Evolutionary conservation across 2,113 vertebrate genomes (phyloP), one percentile per base, ranked within the genome.

Genomic region (Mirounga angustirostris): DNA sequence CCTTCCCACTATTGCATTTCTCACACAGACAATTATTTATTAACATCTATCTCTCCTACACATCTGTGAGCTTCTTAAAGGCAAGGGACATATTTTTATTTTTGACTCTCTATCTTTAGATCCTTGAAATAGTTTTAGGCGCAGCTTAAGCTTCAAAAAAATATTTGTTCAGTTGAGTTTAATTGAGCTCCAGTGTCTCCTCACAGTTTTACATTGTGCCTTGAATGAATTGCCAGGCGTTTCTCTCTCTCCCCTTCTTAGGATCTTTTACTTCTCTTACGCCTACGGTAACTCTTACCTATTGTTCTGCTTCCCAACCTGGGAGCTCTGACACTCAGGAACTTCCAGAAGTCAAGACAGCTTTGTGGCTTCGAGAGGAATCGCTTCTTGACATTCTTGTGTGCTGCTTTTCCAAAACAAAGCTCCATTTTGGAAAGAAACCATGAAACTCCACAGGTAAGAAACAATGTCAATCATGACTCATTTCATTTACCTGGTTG

Each of bases 401-500:
- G 30, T 50, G 40, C 4, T 1, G 93, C 46, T 91, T 85, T 93
- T 94, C 36, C 78, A 59, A 83, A 92, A 94, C 74, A 65, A 78
- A 87, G 18, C 30, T 73, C 82, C 56, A 54, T 0, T 93, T 71
- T 92, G 61, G 89, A 93, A 88, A 92, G 76, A 43, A 78, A 56
- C 71, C 58, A 74, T 46, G 36, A 54, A 71, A 84, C 59, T 78
- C 80, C 92, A 92, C 85, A 90, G 91, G 81, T 86, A 63, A 97
- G 78, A 91, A 93, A 93, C 83, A 80, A 74, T 76, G 74, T 87
- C 96, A 95, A 1, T 92, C 58, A 61, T 80, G 74, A 78, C 69
- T 87, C 74, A 73, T 95, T 73, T 73, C 78, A 61, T 90, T 95
- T 93, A 94, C 92, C n/a, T 89, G 16, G 15, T 61, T 90, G 86